Conservation (phyloP, 2,113 vertebrate species). For the Merops nubicus region DNA sequence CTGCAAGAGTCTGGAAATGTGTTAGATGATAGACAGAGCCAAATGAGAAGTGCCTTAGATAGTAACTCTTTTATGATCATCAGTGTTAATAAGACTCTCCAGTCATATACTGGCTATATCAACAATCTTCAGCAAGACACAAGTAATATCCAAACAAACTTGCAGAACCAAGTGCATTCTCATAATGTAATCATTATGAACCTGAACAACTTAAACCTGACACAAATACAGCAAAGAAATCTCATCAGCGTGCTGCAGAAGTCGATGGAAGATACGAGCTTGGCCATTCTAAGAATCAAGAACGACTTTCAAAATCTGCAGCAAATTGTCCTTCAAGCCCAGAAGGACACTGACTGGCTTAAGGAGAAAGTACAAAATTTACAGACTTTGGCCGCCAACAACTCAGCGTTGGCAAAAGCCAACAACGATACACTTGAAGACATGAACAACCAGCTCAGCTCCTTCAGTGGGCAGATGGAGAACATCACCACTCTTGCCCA, state of each 20-base stretch:
- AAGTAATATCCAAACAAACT: slow-evolving; percentile 81
- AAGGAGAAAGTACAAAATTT: slow-evolving; percentile 88
- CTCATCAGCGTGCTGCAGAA: slow-evolving; percentile 85
- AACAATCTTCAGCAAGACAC: slow-evolving; percentile 87
- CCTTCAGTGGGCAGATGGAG: slow-evolving; percentile 85
- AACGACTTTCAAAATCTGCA: slow-evolving; percentile 90
- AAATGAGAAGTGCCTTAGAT: slow-evolving; percentile 86
- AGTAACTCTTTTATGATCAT: slow-evolving; percentile 85
- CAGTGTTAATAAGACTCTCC: slow-evolving; percentile 89
- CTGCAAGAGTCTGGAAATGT: slow-evolving; percentile 84
- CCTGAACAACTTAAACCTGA: slow-evolving; percentile 89
- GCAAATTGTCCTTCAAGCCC: slow-evolving; percentile 85
- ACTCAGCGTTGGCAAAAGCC: slow-evolving; percentile 85
- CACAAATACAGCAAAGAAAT: slow-evolving; percentile 89
- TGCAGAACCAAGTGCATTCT: slow-evolving; percentile 87
- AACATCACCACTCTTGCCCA: slow-evolving; percentile 89
- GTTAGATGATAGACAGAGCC: slow-evolving; percentile 85
- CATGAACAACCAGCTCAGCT: slow-evolving; percentile 84
- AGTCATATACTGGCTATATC: slow-evolving; percentile 83
- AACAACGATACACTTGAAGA: slow-evolving; percentile 92
- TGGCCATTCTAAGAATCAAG: slow-evolving; percentile 87
- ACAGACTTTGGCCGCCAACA: slow-evolving; percentile 84
- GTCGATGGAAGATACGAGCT: slow-evolving; percentile 87
- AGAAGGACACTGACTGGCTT: slow-evolving; percentile 88
- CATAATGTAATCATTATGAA: slow-evolving; percentile 84